Conservation (phyloP, 2,888 invertebrate species). For the Gymnoscelis rufifasciata region DNA sequence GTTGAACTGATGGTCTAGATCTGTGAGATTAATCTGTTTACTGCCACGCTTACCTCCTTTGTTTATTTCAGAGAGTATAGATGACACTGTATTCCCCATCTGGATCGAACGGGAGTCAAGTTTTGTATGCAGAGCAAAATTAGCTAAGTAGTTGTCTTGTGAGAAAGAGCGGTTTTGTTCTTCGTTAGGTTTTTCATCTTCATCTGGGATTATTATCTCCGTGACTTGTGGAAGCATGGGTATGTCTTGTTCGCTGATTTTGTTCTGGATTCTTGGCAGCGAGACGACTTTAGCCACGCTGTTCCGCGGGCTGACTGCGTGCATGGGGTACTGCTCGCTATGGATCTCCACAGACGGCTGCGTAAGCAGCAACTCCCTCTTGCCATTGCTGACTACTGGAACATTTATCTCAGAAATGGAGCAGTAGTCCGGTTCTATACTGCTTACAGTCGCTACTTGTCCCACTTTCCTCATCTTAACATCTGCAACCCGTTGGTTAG, state of each 20-base stretch:
- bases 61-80: slow-evolving; percentile 79
- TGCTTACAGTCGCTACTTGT: slow-evolving; percentile 70
- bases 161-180: slow-evolving; percentile 55
- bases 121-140: slow-evolving; percentile 66
- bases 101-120: slow-evolving; percentile 76
- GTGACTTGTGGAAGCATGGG: slow-evolving; percentile 87
- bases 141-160: slow-evolving; percentile 63
- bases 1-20: slow-evolving; percentile 68
- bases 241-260: slow-evolving; percentile 80
- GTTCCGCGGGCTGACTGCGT: slow-evolving; percentile 59
- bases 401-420: slow-evolving; percentile 87
- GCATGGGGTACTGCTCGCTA: slow-evolving; percentile 69
- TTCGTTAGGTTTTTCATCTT: slow-evolving; percentile 72
- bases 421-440: slow-evolving; percentile 85
- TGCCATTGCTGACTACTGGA: slow-evolving; percentile 79
- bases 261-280: slow-evolving; percentile 65
- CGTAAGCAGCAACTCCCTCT: slow-evolving; percentile 74
- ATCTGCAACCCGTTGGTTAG: slow-evolving; percentile 79
- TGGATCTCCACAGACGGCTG: slow-evolving; percentile 77
- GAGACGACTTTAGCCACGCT: slow-evolving; percentile 70
- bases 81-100: slow-evolving; percentile 81
- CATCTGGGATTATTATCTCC: slow-evolving; percentile 85
- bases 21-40: slow-evolving; percentile 68
- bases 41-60: slow-evolving; percentile 67
- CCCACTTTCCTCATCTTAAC: slow-evolving; percentile 76